A percentile compares a stretch with the other conserved stretches of the same genome.
phyloP scores from a whole-genome alignment of 1,140 invertebrate genomes.

The Ceratosolen solmsi region DNA sequence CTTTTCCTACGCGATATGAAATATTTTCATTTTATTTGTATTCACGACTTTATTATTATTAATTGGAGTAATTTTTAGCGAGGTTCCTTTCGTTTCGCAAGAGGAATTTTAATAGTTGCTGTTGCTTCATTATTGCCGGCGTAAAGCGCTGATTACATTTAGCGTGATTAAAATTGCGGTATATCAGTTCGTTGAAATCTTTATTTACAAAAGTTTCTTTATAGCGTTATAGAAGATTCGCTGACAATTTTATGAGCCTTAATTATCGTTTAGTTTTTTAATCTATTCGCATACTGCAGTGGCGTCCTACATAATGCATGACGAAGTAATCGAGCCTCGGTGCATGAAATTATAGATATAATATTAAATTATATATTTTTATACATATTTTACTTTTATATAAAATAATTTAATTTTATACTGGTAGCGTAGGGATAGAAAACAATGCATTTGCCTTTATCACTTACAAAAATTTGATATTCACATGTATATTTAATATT shows the following conservation, averaged over 20 bases:
- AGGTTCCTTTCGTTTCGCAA: neutral
- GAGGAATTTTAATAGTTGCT: neutral
- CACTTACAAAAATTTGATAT: neutral
- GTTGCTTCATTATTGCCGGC: constrained; percentile 1
- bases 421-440: neutral
- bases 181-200: constrained; percentile 42
- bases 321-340: neutral
- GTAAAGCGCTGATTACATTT: constrained; percentile 18
- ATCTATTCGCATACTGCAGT: neutral
- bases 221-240: neutral
- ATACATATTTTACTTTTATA: neutral
- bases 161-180: neutral
- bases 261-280: neutral
- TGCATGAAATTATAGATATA: neutral
- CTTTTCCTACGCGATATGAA: no score
- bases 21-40: no score
- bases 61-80: constrained; percentile 1
- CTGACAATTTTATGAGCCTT: neutral
- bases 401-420: neutral
- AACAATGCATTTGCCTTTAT: neutral
- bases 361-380: neutral
- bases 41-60: no score
- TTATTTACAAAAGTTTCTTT: constrained; percentile 21
- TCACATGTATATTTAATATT: neutral
- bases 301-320: neutral